Evolutionary conservation across 1,140 invertebrate genomes (phyloP), one percentile per base, ranked within the genome.

Genomic region (Drosophila azteca): DNA sequence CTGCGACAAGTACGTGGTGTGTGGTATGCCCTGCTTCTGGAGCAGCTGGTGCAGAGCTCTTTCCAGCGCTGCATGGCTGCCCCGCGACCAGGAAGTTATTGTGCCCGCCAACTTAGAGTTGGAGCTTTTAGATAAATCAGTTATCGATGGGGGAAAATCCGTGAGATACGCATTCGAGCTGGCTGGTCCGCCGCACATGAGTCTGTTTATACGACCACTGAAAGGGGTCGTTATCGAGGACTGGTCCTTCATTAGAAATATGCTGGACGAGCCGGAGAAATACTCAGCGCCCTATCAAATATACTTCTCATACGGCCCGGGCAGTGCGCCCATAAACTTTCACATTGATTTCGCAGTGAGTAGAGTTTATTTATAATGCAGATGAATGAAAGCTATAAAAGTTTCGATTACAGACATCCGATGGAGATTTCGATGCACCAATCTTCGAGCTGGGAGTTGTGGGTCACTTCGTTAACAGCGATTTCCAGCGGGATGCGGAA

Each of bases 151-250:
- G 15, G 59, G 48, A n/a, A 63, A 22, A 8, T 53, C 48, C 2
- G 54, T 71, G 8, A 72, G 85, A 26, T 91, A 63, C 41, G 77
- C 82, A 15, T 92, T 91, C 17, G 60, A 66, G 26, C 35, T 90
- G 77, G 58, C 72, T 93, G 95, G 95, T 39, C 95, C 96, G 4
- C 93, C 95, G 74, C 95, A 96, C 79, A 94, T 96, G 90, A 94
- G 93, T 4, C 92, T 96, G 13, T 94, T 95, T 77, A 91, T 96
- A 45, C 94, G 94, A 11, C 95, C 95, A 0, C 90, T 93, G 35
- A 78, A 92, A 43, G 93, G 92, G 57, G 93, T 95, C 8, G 79
- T 91, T 41, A 87, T 96, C 17, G 72, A 91, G 26, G 90, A 91
- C 26, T 96, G 95, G 95, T 95, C 93, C 53, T 92, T 96, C 29